Evolutionary conservation across 2,888 invertebrate genomes (phyloP).

Genomic region (Ligdia adustata): DNA sequence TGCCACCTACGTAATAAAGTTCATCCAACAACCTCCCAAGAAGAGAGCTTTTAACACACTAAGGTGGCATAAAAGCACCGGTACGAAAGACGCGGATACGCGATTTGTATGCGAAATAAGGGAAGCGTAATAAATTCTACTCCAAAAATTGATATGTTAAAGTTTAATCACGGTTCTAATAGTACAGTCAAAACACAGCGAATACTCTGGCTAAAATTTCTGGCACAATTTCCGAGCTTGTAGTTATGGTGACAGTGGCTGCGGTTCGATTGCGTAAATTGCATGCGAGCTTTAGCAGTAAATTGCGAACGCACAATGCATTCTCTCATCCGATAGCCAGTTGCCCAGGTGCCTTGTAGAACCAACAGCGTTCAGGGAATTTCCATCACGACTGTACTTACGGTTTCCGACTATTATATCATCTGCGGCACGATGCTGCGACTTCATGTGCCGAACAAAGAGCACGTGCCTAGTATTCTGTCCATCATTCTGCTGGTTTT

Average conservation of each 20-base stretch:
- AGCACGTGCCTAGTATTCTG: slow-evolving; percentile 49
- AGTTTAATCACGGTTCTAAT: not conserved
- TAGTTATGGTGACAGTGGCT: slow-evolving; percentile 20
- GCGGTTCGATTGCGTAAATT: slow-evolving; percentile 33
- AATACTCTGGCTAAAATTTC: slow-evolving; percentile 13
- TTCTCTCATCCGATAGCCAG: slow-evolving; percentile 25
- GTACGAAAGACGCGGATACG: slow-evolving; percentile 20
- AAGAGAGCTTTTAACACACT: slow-evolving; percentile 17
- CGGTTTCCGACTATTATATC: slow-evolving; percentile 8
- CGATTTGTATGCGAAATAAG: slow-evolving; percentile 22
- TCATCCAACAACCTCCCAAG: slow-evolving; percentile 1
- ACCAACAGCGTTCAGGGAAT: slow-evolving; percentile 32
- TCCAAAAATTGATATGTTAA: not conserved
- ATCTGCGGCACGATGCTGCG: slow-evolving; percentile 29
- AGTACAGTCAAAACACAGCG: not conserved
- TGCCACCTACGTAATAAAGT: slow-evolving; percentile 23
- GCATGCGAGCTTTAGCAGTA: slow-evolving; percentile 28
- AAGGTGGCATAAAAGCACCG: slow-evolving; percentile 30
- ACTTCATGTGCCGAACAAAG: slow-evolving; percentile 47
- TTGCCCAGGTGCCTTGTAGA: slow-evolving; percentile 20
- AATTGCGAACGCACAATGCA: slow-evolving; percentile 37
- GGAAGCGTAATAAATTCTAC: slow-evolving; percentile 13
- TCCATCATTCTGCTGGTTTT: slow-evolving; percentile 39
- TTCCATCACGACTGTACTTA: slow-evolving; percentile 34
- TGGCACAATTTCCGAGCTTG: slow-evolving; percentile 4